Base-by-base conservation (phyloP, 2,113 vertebrate species). In the Cyanistes caeruleus region DNA sequence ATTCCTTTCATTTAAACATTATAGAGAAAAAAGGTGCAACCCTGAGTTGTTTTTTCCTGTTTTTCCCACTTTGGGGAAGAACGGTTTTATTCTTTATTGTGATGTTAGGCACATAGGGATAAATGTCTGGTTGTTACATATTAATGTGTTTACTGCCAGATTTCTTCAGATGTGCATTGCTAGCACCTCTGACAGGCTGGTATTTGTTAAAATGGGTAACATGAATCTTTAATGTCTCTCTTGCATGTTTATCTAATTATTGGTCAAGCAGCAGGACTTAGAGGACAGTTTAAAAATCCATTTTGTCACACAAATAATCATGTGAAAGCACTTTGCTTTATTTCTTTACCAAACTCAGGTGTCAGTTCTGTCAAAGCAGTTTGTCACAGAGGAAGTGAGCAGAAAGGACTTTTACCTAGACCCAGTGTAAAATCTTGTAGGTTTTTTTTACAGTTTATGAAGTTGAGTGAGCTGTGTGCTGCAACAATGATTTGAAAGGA, bases 281-380 rank as follows among this genome's bases (percentile, higher is more conserved):
- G 5, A 85, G 55, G 65, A 79, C 87, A 84, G 67, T 65, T 95
- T 94, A 65, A 90, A 89, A 96, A 44, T 95, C 48, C 33, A 23
- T 67, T 86, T 94, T 80, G 58, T 64, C 51, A 73, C 43, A 22
- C 48, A 87, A 89, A 56, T 75, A 78, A 79, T 92, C 24, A 94
- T 95, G 86, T 95, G 65, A 84, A 95, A 96, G 46, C 68, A 65
- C 52, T 97, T 94, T 76, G 46, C 28, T 84, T 90, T 92, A 35
- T 92, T 88, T 91, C 49, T 76, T 58, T 72, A 39, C 81, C 56
- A 76, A 90, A 77, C 39, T 79, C 15, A 8, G 8, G 9, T 83
- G 58, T 35, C 23, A 72, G 13, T 86, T 82, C 39, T 81, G 43
- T 91, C 87, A 76, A 55, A 95, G 84, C 51, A 35, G 46, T 52